These are phyloP conservation scores for Sympetrum striolatum DNA, from an alignment of 2,888 invertebrate genomes.

Conservation along the genomic window DNA sequence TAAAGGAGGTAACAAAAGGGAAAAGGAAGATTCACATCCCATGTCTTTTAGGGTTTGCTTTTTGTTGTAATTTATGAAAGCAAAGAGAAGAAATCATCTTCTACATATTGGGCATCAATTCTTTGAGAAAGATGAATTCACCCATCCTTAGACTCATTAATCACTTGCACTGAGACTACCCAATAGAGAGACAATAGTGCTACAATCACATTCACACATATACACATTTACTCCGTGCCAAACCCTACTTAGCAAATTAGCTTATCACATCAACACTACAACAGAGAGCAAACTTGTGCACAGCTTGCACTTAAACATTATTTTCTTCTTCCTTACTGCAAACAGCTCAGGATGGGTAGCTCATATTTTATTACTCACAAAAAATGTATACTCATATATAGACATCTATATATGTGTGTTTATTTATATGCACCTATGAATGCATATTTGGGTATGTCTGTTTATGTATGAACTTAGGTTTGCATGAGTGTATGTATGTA, in stretches of 20 bases:
- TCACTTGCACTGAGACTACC: neutral
- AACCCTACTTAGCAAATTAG: conserved; percentile 22
- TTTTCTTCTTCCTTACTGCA: conserved; percentile 34
- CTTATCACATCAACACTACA: conserved; percentile 36
- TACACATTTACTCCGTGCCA: conserved; percentile 14
- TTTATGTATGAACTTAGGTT: neutral
- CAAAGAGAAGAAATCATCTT: conserved; percentile 14
- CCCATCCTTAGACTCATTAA: neutral
- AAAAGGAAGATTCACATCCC: conserved; percentile 25
- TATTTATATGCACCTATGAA: conserved; percentile 20
- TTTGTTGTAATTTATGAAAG: neutral
- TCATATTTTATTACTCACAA: conserved; percentile 4
- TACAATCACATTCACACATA: conserved; percentile 28
- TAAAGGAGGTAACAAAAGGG: conserved; percentile 27
- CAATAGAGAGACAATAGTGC: conserved; percentile 17
- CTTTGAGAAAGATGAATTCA: neutral
- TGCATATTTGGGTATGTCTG: neutral
- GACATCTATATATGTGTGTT: neutral
- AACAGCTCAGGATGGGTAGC: conserved; percentile 33
- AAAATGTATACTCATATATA: conserved; percentile 10
- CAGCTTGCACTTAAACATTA: conserved; percentile 34
- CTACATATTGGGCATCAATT: conserved; percentile 22
- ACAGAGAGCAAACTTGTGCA: conserved; percentile 41
- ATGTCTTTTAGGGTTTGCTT: neutral
- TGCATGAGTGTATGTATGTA: neutral